These are phyloP conservation scores for Cyclophora albipunctata DNA, from an alignment of 2,888 invertebrate species.

Conservation along the genomic window DNA sequence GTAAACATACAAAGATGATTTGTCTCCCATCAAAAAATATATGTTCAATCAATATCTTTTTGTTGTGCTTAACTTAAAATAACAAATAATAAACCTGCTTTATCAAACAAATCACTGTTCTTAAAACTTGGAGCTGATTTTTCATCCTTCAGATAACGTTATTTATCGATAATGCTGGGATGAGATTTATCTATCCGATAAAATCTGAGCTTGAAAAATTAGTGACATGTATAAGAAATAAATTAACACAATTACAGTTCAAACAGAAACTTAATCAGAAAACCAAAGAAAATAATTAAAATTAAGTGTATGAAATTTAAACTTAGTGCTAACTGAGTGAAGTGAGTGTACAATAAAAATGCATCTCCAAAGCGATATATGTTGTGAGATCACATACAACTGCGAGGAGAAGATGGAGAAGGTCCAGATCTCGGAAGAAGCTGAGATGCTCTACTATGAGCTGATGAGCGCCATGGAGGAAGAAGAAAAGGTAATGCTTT, in stretches of 20 bases:
- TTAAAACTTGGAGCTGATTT: too few species aligned
- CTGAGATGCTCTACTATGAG: constrained; percentile 70
- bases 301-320: constrained; percentile 1
- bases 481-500: constrained; percentile 61
- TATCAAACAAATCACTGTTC: too few species aligned
- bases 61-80: too few species aligned
- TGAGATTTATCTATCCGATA: too few species aligned
- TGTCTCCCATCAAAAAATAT: too few species aligned
- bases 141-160: too few species aligned
- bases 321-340: constrained; percentile 13
- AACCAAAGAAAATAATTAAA: neutral
- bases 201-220: too few species aligned
- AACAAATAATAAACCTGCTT: too few species aligned
- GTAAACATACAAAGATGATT: too few species aligned
- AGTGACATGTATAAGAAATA: too few species aligned
- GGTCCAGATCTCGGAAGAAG: constrained; percentile 65
- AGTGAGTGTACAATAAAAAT: constrained; percentile 44
- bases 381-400: constrained; percentile 52
- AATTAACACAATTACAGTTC: neutral
- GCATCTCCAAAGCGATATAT: constrained; percentile 61
- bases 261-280: neutral
- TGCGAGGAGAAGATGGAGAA: constrained; percentile 48
- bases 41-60: too few species aligned
- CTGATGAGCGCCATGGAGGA: constrained; percentile 66
- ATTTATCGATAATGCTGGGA: too few species aligned